Base-by-base conservation (phyloP, 1,140 invertebrate species). In the Saxidomus purpurata region DNA sequence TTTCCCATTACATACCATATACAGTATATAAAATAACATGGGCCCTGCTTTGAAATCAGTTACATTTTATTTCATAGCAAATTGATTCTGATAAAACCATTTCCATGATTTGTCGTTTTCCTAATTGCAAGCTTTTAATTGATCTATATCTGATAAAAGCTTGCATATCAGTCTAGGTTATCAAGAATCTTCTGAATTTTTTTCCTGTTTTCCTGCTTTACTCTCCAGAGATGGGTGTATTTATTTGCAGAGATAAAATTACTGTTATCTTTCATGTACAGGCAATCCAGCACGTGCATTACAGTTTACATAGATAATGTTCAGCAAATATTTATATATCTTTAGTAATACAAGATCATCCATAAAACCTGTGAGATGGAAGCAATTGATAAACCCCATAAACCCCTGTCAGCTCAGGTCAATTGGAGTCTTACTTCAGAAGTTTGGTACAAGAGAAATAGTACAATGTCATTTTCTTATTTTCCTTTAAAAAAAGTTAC, bases 121-220 rank as follows among this genome's bases (percentile, higher is more conserved):
- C 28, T 59, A 79, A 79, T 79, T 83, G 81, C n/a, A 74, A 52
- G 83, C 83, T 85, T 74, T 85, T 85, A 85, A 85, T 85, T 85
- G 83, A 76, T 85, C 63, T 49, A 74, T 31, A 85, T 74, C 1
- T 52, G 83, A 85, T 85, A 55, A 55, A 17, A 74, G 28, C 15
- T 43, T 71, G 11, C 31, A 34, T 36, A 52, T 52, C 47, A 47
- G 47, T 55, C 76, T 59, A 17, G 1, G 76, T 79, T 79, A 79
- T 79, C 76, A 28, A 55, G 76, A 79, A 34, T 47, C 76, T 79
- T 63, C 25, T 71, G 67, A 71, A n/a, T n/a, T n/a, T 71, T 36
- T 71, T 79, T 55, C 76, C 31, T 49, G 47, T 36, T 52, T 31
- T 55, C 55, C 28, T 38, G 6, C 13, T 15, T 1, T 71, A 28